A percentile compares a stretch with the other conserved stretches of the same genome.
These are phyloP conservation scores for Coccyzus lansbergi DNA, from an alignment of 2,797 vertebrate genomes.

Conservation along the genomic window DNA sequence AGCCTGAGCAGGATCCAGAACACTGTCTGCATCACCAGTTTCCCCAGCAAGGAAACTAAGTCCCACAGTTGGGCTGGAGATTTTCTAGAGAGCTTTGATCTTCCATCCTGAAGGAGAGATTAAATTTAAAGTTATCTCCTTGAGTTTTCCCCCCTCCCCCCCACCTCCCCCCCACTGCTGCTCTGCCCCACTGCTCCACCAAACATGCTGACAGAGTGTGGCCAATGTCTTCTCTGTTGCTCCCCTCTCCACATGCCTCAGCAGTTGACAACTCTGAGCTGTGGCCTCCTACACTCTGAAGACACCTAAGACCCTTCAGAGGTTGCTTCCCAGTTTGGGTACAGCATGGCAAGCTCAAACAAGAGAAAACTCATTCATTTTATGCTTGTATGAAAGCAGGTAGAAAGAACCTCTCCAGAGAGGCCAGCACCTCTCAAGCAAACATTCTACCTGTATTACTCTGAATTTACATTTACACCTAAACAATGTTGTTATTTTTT, in stretches of 20 bases:
- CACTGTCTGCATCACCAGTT: neutral
- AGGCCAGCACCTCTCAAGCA: neutral
- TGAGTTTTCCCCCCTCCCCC: neutral
- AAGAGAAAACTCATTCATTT: neutral
- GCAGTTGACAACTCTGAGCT: neutral
- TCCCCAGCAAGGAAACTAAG: neutral
- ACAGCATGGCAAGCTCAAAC: rapidly evolving
- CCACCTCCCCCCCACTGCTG: neutral
- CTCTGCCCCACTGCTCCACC: neutral
- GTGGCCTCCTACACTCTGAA: neutral
- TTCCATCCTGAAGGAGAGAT: neutral
- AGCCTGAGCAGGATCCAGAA: neutral
- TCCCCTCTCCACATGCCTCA: neutral
- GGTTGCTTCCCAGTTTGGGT: neutral
- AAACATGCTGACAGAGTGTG: neutral
- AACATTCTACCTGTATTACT: neutral
- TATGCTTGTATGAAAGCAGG: neutral
- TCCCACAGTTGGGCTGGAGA: neutral
- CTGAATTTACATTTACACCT: neutral
- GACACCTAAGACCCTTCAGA: neutral
- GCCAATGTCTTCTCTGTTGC: neutral
- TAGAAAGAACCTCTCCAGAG: neutral
- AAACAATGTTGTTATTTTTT: neutral
- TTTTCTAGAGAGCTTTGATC: neutral
- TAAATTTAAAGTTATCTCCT: neutral